Evolutionary conservation across 2,888 invertebrate species (phyloP), one percentile per base, ranked within the genome.

Genomic region (Acleris literana): DNA sequence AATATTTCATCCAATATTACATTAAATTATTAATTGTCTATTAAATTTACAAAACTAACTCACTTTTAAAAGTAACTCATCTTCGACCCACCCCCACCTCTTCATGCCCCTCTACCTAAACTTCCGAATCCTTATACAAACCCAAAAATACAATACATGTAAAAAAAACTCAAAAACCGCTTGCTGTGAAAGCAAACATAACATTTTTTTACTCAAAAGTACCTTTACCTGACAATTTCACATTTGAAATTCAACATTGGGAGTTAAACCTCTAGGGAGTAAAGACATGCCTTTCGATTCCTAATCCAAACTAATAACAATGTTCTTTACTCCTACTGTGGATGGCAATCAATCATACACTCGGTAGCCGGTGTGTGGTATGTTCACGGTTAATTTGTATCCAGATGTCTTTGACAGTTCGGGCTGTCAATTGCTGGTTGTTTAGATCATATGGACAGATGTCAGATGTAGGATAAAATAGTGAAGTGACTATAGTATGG

Each of bases 261-360:
- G 0, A 13, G 3, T 33, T 33, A 39, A 44, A 16, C 46, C 46
- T 46, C 51, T 43, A 44, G 63, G 43, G 63, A 51, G 43, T 18
- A 16, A 56, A 56, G 56, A 43, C 22, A 13, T 39, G 39, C 56
- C 22, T 18, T 51, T 33, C 54, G 48, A 62, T 62, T 53, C 52
- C 58, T 60, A 54, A 46, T 6, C 46, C 46, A 33, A 48, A 39
- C 54, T 33, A 22, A 20, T 22, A 48, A 33, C n/a, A 63, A 62
- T 22, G 29, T 48, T 46, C 2, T 33, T 53, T 17, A 6, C 1
- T 53, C 53, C 25, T 16, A 6, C 25, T 25, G 33, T 39, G 16
- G 39, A 43, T 22, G 43, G 17, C 44, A 49, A 64, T 65, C 63
- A 63, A 63, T 63, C 63, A 63, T 39, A 39, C 9, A 39, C 22